phyloP scores from a whole-genome alignment of 2,888 invertebrate genomes.

The Cataglyphis albicans region DNA sequence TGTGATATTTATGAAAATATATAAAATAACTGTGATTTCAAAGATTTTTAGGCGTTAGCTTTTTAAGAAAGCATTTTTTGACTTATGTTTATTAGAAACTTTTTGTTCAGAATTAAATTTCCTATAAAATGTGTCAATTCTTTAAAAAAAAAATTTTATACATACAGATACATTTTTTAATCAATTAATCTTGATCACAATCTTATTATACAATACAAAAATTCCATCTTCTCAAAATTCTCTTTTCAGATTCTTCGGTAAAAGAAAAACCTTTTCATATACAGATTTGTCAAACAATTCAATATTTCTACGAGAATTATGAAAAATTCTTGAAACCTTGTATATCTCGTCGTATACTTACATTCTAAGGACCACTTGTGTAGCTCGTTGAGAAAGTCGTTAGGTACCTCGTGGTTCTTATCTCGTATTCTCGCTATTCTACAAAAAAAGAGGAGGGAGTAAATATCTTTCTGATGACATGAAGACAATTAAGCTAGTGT shows the following conservation, averaged over 20 bases:
- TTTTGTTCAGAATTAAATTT: too few relatives aligned
- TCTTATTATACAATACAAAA: neutral
- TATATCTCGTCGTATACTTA: conserved; percentile 85
- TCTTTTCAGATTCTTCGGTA: neutral
- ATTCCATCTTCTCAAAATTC: neutral
- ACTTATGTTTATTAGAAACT: too few relatives aligned
- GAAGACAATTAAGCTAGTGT: neutral
- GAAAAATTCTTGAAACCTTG: neutral
- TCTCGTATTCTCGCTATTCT: conserved; percentile 88
- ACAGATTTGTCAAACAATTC: neutral
- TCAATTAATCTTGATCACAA: neutral
- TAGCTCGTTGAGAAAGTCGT: conserved; percentile 90
- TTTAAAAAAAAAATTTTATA: neutral
- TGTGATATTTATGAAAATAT: too few relatives aligned
- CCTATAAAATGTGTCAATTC: too few relatives aligned
- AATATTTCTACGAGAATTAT: neutral
- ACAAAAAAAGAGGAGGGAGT: conserved; percentile 68
- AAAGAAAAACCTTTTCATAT: neutral
- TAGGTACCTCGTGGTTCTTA: conserved; percentile 88
- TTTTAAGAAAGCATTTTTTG: too few relatives aligned
- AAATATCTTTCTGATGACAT: neutral
- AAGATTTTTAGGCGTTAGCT: too few relatives aligned
- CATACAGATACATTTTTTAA: neutral
- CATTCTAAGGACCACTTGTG: conserved; percentile 94
- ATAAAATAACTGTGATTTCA: too few relatives aligned